A percentile compares a stretch with the other conserved stretches of the same genome.
Evolutionary conservation across 2,113 vertebrate species (phyloP).

Genomic region (Tiliqua scincoides): DNA sequence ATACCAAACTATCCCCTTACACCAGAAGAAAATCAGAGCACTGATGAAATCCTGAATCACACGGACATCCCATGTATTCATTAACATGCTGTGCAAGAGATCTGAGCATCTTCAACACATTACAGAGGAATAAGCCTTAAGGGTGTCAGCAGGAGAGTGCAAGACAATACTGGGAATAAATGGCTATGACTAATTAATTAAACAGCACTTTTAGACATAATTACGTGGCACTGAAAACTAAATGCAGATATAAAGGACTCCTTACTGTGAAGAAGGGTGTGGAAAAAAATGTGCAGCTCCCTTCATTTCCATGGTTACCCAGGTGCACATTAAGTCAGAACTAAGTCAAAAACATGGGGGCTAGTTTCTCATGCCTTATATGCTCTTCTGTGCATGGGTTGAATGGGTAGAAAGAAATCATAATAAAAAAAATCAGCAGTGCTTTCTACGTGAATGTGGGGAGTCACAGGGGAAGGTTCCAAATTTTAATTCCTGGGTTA

Average conservation of each 20-base stretch:
- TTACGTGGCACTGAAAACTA: background rate
- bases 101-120: background rate
- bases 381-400: background rate
- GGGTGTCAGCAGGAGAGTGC: background rate
- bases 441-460: background rate
- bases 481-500: background rate
- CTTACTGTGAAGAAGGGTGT: background rate
- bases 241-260: background rate
- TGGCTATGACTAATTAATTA: slow-evolving; percentile 32
- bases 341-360: background rate
- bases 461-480: background rate
- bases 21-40: background rate
- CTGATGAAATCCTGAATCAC: background rate
- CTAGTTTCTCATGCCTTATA: rapidly evolving
- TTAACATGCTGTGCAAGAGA: background rate
- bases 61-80: background rate
- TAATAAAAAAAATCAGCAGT: background rate
- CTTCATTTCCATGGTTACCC: background rate
- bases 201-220: background rate
- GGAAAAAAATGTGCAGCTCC: background rate
- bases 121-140: background rate
- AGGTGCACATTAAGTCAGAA: background rate
- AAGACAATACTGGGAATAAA: background rate
- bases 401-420: background rate
- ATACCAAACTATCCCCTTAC: background rate